phyloP scores from a whole-genome alignment of 1,140 invertebrate genomes.

The Brachionus angularis region DNA sequence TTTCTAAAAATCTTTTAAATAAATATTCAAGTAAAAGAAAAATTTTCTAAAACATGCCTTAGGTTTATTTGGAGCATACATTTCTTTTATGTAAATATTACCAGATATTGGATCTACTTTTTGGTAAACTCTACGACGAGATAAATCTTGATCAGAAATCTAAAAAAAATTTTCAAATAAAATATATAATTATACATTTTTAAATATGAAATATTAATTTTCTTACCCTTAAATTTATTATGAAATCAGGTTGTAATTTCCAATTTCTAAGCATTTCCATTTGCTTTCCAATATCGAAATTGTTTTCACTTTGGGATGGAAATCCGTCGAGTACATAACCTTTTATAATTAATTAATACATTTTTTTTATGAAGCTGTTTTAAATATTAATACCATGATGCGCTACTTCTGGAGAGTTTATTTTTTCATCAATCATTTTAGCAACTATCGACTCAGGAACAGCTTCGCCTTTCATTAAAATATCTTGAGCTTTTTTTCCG shows the following conservation, averaged over 20 bases:
- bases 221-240: slow-evolving; percentile 57
- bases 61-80: slow-evolving; percentile 51
- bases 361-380: not conserved
- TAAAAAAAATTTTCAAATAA: slow-evolving; percentile 45
- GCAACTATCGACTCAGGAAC: slow-evolving; percentile 54
- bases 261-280: slow-evolving; percentile 56
- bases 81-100: slow-evolving; percentile 53
- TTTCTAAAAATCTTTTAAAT: not conserved
- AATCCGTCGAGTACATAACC: slow-evolving; percentile 59
- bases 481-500: slow-evolving; percentile 52
- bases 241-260: slow-evolving; percentile 57
- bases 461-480: slow-evolving; percentile 53
- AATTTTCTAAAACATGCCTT: not conserved
- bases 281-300: slow-evolving; percentile 54
- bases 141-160: slow-evolving; percentile 56
- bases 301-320: slow-evolving; percentile 53
- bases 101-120: slow-evolving; percentile 54
- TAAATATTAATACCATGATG: slow-evolving; percentile 51
- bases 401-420: slow-evolving; percentile 57
- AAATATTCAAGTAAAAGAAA: not conserved
- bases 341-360: slow-evolving; percentile 5
- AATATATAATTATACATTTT: not conserved
- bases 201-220: not conserved
- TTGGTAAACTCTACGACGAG: slow-evolving; percentile 50
- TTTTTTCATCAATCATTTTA: slow-evolving; percentile 56